Percentiles rank a stretch among this genome's conserved stretches.
Evolutionary conservation across 1,140 invertebrate genomes (phyloP).

Genomic region (Ips typographus): DNA sequence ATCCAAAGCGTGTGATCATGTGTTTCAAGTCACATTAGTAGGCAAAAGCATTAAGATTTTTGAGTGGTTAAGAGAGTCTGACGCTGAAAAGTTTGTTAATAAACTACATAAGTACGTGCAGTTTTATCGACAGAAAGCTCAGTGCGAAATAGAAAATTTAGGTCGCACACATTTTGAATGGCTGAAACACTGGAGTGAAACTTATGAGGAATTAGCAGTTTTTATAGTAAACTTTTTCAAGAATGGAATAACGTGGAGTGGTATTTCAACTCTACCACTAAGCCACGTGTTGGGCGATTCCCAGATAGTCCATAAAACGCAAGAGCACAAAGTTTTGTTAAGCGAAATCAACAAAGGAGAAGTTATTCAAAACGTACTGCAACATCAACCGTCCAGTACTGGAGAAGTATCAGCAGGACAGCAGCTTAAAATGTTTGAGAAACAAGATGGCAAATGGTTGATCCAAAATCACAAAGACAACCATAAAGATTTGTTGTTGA

Average conservation of each 20-base stretch:
- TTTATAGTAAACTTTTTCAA: constrained; percentile 27
- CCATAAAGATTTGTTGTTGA: constrained; percentile 26
- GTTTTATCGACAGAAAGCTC: constrained; percentile 31
- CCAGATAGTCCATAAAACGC: not conserved
- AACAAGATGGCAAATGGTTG: constrained; percentile 24
- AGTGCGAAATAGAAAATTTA: constrained; percentile 20
- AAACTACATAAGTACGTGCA: constrained; percentile 31
- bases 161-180: constrained; percentile 22
- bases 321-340: constrained; percentile 8
- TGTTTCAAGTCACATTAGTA: constrained; percentile 26
- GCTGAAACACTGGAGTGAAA: constrained; percentile 24
- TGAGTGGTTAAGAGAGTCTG: constrained; percentile 21
- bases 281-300: constrained; percentile 20
- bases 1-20: constrained; percentile 14
- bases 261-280: constrained; percentile 4
- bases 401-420: not conserved
- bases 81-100: constrained; percentile 15
- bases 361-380: constrained; percentile 5
- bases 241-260: constrained; percentile 23
- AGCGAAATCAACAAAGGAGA: constrained; percentile 14
- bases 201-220: constrained; percentile 30
- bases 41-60: constrained; percentile 31
- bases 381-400: not conserved
- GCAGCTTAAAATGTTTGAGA: not conserved
- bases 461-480: constrained; percentile 25